A percentile compares a stretch with the other conserved stretches of the same genome.
Evolutionary conservation across 1,140 invertebrate species (phyloP).

Genomic region (Caenorhabditis inopinata): DNA sequence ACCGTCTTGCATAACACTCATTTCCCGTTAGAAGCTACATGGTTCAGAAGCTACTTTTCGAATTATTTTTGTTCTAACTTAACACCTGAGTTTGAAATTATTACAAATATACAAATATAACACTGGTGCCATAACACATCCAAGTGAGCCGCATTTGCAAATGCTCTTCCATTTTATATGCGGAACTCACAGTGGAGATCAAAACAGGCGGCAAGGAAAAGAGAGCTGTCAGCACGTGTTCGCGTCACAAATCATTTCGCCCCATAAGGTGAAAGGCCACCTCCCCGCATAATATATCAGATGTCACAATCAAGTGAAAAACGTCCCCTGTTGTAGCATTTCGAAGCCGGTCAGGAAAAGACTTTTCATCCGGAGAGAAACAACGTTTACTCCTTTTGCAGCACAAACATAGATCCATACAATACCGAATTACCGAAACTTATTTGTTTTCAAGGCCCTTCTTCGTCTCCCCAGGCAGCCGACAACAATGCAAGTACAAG

Average conservation of each 20-base stretch:
- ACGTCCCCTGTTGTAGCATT: background rate
- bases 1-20: background rate
- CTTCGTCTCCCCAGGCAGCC: slow-evolving; percentile 22
- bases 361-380: slow-evolving; percentile 16
- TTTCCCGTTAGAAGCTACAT: background rate
- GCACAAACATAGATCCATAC: slow-evolving; percentile 23
- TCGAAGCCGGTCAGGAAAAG: slow-evolving; percentile 18
- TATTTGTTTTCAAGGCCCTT: slow-evolving; percentile 32
- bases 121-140: background rate
- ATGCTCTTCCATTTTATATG: background rate
- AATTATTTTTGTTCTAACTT: no score
- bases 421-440: slow-evolving; percentile 33
- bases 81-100: background rate
- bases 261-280: slow-evolving; percentile 15
- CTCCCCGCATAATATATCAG: slow-evolving; percentile 19
- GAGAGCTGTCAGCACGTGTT: slow-evolving; percentile 25
- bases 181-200: background rate
- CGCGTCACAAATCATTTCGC: slow-evolving; percentile 20
- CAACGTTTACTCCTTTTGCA: slow-evolving; percentile 2
- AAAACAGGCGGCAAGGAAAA: slow-evolving; percentile 1
- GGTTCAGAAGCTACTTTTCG: no score
- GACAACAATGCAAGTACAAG: slow-evolving; percentile 26
- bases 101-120: background rate
- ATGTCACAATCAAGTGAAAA: slow-evolving; percentile 3
- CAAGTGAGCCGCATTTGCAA: background rate